Evolutionary conservation across 2,797 vertebrate species (phyloP).

Genomic region (Podarcis siculus): DNA sequence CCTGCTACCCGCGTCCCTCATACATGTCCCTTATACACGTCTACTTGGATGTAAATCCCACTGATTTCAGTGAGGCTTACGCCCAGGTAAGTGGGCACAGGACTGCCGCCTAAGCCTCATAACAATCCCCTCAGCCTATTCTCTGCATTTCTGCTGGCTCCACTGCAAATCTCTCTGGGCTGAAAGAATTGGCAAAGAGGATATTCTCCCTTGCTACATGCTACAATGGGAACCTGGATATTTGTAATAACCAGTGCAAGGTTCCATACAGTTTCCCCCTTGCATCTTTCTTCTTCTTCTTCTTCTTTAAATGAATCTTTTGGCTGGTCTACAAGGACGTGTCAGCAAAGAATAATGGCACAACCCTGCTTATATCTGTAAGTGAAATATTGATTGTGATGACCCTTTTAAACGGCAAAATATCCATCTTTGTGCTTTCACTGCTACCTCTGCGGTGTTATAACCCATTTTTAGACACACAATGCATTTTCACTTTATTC

Average conservation of each 20-base stretch:
- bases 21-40: too few relatives aligned
- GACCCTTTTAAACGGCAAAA: constrained; percentile 26
- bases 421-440: constrained; percentile 23
- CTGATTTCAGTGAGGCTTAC: not conserved
- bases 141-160: not conserved
- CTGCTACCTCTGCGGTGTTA: constrained; percentile 1
- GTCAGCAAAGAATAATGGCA: constrained; percentile 17
- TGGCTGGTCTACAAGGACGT: not conserved
- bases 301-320: constrained; percentile 33
- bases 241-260: constrained; percentile 26
- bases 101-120: too few relatives aligned
- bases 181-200: not conserved
- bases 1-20: too few relatives aligned
- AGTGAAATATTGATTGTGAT: constrained; percentile 43
- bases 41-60: too few relatives aligned
- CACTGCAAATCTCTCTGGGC: not conserved
- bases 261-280: constrained; percentile 13
- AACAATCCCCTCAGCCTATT: not conserved
- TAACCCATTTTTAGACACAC: not conserved
- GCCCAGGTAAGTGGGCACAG: not conserved
- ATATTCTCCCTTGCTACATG: constrained; percentile 7
- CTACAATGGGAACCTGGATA: not conserved
- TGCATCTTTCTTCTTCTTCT: not conserved
- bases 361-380: constrained; percentile 1
- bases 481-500: not conserved